These are phyloP conservation scores for Penaeus vannamei DNA, from an alignment of 1,140 invertebrate species.

Conservation along the genomic window DNA sequence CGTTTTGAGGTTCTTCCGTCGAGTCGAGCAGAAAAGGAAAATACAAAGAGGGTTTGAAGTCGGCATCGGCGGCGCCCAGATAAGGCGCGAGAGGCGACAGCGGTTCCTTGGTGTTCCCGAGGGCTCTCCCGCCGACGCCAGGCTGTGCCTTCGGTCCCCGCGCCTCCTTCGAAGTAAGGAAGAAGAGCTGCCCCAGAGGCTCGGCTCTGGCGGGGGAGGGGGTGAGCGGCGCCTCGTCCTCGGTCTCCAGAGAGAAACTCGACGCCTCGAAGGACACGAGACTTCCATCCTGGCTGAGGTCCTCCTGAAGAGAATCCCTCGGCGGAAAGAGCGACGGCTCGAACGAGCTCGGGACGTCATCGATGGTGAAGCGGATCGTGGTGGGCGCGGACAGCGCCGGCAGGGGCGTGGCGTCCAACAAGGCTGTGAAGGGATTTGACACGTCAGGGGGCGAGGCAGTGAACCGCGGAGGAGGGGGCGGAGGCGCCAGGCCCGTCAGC, in stretches of 20 bases:
- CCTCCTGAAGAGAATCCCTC: not conserved
- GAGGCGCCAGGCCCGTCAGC: not conserved
- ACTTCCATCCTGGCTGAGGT: not conserved
- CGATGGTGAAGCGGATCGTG: slow-evolving; percentile 49
- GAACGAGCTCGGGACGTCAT: slow-evolving; percentile 41
- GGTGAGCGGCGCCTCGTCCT: no score
- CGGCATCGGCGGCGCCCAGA: not conserved
- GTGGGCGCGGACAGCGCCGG: slow-evolving; percentile 27
- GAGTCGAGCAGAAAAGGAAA: slow-evolving; percentile 35
- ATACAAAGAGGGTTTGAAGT: slow-evolving; percentile 37
- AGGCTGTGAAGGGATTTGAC: not conserved
- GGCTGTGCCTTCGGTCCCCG: no score
- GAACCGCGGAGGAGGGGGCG: not conserved
- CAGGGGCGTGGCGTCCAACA: not conserved
- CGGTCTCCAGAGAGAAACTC: no score
- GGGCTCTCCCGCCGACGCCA: no score
- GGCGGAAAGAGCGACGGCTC: slow-evolving; percentile 37
- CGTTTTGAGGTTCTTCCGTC: not conserved
- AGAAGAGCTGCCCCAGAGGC: no score
- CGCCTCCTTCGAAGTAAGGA: no score
- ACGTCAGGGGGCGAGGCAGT: not conserved
- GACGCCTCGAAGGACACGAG: not conserved
- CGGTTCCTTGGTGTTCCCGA: not conserved
- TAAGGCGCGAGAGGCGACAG: not conserved
- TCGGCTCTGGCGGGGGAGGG: no score